phyloP scores from a whole-genome alignment of 1,140 invertebrate species.

The Lutraria rhynchaena region DNA sequence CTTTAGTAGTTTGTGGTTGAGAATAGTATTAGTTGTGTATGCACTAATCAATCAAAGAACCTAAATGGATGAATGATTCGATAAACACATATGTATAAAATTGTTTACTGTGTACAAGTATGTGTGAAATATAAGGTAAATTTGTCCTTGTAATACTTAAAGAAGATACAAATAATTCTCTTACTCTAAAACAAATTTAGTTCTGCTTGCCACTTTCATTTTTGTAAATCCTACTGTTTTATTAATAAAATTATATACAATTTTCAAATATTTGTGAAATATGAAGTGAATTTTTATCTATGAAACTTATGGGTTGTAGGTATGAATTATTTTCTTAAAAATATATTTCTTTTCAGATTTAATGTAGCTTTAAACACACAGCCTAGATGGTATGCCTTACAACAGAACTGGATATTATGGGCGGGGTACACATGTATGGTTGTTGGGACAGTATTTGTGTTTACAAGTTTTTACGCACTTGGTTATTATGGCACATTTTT shows the following conservation, averaged over 20 bases:
- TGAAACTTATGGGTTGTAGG: not conserved
- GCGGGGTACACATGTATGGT: constrained; percentile 65
- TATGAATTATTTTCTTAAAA: not conserved
- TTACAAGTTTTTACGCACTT: constrained; percentile 67
- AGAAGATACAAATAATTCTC: too few species aligned
- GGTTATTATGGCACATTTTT: constrained; percentile 74
- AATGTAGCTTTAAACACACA: constrained; percentile 64
- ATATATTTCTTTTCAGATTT: constrained; percentile 62
- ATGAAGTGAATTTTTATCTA: not conserved
- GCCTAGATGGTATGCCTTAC: constrained; percentile 64
- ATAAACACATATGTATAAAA: too few species aligned
- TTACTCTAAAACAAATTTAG: not conserved
- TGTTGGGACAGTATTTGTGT: constrained; percentile 66
- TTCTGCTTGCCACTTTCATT: not conserved
- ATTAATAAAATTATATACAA: not conserved
- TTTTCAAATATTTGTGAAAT: not conserved
- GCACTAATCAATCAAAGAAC: too few species aligned
- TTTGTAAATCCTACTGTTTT: not conserved
- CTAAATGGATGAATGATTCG: too few species aligned
- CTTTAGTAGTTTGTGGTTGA: too few species aligned
- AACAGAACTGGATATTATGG: constrained; percentile 65
- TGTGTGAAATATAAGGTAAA: not conserved
- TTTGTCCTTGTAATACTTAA: not conserved
- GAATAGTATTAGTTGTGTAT: too few species aligned
- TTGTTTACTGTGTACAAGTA: too few species aligned